These are phyloP conservation scores for Bilobella aurantiaca DNA, from an alignment of 1,140 invertebrate genomes.

Conservation along the genomic window DNA sequence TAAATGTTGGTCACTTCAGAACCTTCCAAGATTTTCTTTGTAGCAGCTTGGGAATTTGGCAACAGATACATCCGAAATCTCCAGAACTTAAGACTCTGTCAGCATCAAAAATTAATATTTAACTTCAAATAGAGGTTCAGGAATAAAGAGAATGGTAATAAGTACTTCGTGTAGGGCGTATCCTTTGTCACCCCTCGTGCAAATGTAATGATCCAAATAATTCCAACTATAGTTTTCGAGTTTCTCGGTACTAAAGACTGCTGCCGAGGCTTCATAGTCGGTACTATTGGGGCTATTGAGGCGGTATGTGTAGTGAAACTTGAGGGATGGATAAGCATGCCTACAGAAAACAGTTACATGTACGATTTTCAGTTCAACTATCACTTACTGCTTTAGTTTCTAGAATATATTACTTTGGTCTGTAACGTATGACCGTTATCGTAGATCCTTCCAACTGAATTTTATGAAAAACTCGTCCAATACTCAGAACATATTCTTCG, in stretches of 20 bases:
- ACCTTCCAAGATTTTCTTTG: constrained; percentile 59
- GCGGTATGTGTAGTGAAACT: constrained; percentile 78
- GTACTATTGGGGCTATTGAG: constrained; percentile 88
- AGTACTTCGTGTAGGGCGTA: constrained; percentile 70
- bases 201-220: constrained; percentile 89
- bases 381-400: neutral
- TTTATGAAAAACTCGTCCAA: constrained; percentile 89
- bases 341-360: constrained; percentile 44
- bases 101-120: no score
- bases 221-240: constrained; percentile 97
- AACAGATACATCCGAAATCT: constrained; percentile 78
- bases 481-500: constrained; percentile 74
- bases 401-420: constrained; percentile 60
- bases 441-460: constrained; percentile 68
- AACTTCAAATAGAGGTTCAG: no score
- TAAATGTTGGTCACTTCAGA: constrained; percentile 71
- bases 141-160: no score
- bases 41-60: constrained; percentile 59
- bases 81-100: constrained; percentile 87
- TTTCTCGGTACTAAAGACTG: constrained; percentile 86
- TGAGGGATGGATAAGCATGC: constrained; percentile 81
- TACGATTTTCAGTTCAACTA: neutral
- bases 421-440: constrained; percentile 83
- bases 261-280: constrained; percentile 88
- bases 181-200: constrained; percentile 71